Evolutionary conservation across 53 echinoderm and acorn worm genomes (phyloP).

Genomic region (Stichopus horrens): DNA sequence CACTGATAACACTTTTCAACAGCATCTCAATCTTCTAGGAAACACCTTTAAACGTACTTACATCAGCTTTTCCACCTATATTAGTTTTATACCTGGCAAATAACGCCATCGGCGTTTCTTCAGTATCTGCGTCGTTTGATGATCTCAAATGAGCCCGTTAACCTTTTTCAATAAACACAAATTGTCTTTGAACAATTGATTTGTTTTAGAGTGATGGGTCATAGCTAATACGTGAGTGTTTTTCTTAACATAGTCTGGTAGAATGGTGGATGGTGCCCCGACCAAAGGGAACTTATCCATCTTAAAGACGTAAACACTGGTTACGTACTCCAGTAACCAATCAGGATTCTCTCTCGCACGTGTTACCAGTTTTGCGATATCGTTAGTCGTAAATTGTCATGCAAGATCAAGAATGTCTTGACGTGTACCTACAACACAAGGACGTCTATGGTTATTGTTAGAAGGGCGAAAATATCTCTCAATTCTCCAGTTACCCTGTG

Average conservation of each 20-base stretch:
- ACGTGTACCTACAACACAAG: neutral
- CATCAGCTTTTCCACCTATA: neutral
- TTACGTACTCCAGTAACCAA: neutral
- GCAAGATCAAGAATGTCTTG: neutral
- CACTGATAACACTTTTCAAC: constrained; percentile 8
- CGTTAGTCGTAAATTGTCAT: constrained; percentile 1
- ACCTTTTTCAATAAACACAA: constrained; percentile 20
- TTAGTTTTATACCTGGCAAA: constrained; percentile 1
- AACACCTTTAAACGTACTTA: neutral
- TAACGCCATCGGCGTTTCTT: neutral
- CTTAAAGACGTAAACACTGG: constrained; percentile 10
- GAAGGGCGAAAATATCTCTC: neutral
- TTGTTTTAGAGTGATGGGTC: neutral
- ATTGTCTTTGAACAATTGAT: neutral
- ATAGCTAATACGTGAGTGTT: neutral
- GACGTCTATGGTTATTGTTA: constrained; percentile 14
- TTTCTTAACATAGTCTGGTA: neutral
- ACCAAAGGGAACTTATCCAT: neutral
- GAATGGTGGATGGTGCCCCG: constrained; percentile 5
- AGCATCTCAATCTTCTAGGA: neutral
- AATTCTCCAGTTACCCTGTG: constrained; percentile 9
- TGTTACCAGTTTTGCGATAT: constrained; percentile 3
- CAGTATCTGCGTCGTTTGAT: neutral
- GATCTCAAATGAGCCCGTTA: neutral
- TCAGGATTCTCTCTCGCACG: neutral